Conservation (phyloP, 2,888 invertebrate species). For the Notodonta dromedarius region DNA sequence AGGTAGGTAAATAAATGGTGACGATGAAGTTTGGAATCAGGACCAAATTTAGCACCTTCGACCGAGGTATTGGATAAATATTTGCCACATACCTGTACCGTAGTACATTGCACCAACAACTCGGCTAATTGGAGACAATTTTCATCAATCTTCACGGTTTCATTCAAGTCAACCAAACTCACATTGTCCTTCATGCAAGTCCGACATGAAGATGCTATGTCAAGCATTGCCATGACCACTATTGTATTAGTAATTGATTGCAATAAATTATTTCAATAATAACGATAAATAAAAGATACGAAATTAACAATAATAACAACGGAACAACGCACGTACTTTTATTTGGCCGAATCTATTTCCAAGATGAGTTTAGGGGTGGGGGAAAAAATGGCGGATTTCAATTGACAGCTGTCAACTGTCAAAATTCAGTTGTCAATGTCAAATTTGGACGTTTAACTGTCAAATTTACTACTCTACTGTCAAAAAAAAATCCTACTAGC, state of each 20-base stretch:
- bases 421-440: no score
- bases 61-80: neutral
- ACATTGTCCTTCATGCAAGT: slow-evolving; percentile 72
- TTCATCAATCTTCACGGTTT: slow-evolving; percentile 57
- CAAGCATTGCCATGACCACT: slow-evolving; percentile 48
- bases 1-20: no score
- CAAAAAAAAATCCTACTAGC: no score
- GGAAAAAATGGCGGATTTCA: no score
- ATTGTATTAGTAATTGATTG: neutral
- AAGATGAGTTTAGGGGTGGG: no score
- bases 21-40: no score
- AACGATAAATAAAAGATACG: neutral
- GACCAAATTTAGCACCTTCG: no score
- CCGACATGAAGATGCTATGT: slow-evolving; percentile 63
- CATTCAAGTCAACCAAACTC: slow-evolving; percentile 59
- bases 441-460: no score
- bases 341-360: no score
- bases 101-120: slow-evolving; percentile 54
- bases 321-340: no score
- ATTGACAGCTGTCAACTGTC: no score
- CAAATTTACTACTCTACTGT: no score
- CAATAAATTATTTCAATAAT: neutral
- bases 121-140: slow-evolving; percentile 58
- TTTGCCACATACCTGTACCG: slow-evolving; percentile 50
- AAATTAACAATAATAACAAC: neutral